Evolutionary conservation across 2,113 vertebrate species (phyloP).

Genomic region (Chaetodon trifascialis): DNA sequence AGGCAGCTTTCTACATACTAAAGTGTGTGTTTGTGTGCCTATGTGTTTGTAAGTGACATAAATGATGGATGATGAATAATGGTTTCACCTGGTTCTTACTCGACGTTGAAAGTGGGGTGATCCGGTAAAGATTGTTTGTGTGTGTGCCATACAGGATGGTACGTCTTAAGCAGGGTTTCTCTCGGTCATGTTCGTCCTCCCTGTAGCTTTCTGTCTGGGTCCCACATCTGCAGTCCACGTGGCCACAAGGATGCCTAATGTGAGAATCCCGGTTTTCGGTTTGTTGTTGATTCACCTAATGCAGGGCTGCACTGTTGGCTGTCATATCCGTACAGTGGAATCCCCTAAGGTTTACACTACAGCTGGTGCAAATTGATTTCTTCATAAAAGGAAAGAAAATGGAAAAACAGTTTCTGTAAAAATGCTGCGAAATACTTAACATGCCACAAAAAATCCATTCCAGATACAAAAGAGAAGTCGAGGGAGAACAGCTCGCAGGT

Average conservation of each 20-base stretch:
- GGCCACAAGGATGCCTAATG: constrained; percentile 9
- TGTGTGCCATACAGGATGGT: background rate
- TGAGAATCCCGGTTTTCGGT: constrained; percentile 11
- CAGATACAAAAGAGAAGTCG: background rate
- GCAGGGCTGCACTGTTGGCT: background rate
- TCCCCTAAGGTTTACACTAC: background rate
- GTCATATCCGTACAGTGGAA: background rate
- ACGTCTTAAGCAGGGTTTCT: background rate
- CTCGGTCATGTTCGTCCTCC: background rate
- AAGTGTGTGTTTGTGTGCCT: constrained; percentile 10
- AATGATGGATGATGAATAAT: constrained; percentile 8
- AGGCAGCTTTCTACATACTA: constrained; percentile 54
- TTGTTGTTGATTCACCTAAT: constrained; percentile 31
- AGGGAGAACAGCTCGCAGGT: background rate
- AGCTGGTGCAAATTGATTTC: constrained; percentile 2
- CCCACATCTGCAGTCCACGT: constrained; percentile 47
- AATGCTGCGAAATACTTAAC: background rate
- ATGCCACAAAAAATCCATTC: background rate
- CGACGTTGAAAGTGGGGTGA: constrained; percentile 1
- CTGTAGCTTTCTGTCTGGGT: constrained; percentile 45
- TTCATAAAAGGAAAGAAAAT: background rate
- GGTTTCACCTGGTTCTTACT: constrained; percentile 20
- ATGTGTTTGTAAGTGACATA: background rate
- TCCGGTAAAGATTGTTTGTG: constrained; percentile 20
- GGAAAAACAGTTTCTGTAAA: background rate